Percentiles rank a stretch among this genome's conserved stretches.
Evolutionary conservation across 1,140 invertebrate species (phyloP).

Genomic region (Apis florea): DNA sequence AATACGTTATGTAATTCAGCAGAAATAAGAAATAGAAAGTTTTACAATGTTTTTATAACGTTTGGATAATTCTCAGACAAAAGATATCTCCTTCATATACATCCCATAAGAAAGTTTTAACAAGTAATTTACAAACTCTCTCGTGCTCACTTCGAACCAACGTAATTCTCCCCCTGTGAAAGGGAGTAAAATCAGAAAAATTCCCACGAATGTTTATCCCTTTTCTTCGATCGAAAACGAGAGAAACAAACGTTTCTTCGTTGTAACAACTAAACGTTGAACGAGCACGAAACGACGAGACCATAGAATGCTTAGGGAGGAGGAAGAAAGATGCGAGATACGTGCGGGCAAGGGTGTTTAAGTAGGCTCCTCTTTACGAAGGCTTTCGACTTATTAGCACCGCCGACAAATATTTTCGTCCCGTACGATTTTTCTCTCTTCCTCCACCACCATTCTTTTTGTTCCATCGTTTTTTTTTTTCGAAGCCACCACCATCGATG

Average conservation of each 20-base stretch:
- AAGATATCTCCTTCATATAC: no score
- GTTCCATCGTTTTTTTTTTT: neutral
- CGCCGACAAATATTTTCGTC: slow-evolving; percentile 46
- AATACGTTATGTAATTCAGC: no score
- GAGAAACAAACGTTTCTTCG: neutral
- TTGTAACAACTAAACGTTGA: neutral
- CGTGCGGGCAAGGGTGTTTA: slow-evolving; percentile 50
- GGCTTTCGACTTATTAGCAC: slow-evolving; percentile 60
- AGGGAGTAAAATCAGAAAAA: neutral
- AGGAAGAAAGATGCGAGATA: slow-evolving; percentile 25
- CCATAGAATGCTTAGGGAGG: slow-evolving; percentile 1
- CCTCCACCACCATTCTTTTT: neutral
- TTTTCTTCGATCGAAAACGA: neutral
- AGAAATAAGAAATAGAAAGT: no score
- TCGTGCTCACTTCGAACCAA: neutral
- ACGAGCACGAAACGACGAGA: slow-evolving; percentile 47
- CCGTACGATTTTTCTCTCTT: slow-evolving; percentile 7
- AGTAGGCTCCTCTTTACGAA: slow-evolving; percentile 55
- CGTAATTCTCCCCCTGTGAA: neutral
- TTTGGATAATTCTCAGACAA: no score
- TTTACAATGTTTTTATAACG: no score
- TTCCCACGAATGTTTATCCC: neutral
- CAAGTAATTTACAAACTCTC: neutral
- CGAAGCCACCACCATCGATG: neutral
- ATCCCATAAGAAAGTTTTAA: neutral